Conservation (phyloP, 2,888 invertebrate genomes). For the Eristalis intricaria region DNA sequence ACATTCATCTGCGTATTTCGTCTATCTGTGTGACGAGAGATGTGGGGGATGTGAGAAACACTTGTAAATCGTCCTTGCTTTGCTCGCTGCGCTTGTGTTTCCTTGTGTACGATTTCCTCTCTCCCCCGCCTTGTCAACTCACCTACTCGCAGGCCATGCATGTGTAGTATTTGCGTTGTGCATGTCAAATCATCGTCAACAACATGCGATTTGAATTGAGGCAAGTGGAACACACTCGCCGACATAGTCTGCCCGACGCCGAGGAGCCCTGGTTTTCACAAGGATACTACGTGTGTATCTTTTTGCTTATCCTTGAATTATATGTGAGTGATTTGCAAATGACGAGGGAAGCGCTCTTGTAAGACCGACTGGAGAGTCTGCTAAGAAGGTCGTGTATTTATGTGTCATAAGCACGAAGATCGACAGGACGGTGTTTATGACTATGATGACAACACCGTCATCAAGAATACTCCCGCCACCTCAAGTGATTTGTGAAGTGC, state of each 20-base stretch:
- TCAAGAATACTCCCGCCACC: constrained; percentile 47
- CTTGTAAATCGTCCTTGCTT: constrained; percentile 65
- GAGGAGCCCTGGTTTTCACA: constrained; percentile 39
- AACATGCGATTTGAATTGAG: constrained; percentile 67
- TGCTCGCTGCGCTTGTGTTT: constrained; percentile 60
- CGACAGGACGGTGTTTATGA: constrained; percentile 60
- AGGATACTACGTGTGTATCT: constrained; percentile 60
- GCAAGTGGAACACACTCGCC: constrained; percentile 30
- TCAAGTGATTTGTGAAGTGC: constrained; percentile 49
- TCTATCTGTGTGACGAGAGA: constrained; percentile 11
- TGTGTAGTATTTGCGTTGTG: constrained; percentile 69
- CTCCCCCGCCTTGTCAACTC: constrained; percentile 7
- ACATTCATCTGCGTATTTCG: constrained; percentile 45
- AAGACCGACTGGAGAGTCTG: constrained; percentile 29
- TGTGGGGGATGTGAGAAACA: constrained; percentile 23
- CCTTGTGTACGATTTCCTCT: constrained; percentile 29
- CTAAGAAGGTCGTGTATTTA: constrained; percentile 45
- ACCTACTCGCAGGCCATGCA: background rate
- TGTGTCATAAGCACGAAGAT: constrained; percentile 30
- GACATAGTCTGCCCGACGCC: background rate
- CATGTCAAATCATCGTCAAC: constrained; percentile 68
- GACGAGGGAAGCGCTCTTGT: constrained; percentile 54
- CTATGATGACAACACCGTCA: constrained; percentile 50
- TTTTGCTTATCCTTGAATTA: constrained; percentile 68
- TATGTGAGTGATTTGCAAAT: constrained; percentile 63